These are phyloP conservation scores for Pristionchus arcanus DNA, from an alignment of 2,888 invertebrate species.

Conservation along the genomic window DNA sequence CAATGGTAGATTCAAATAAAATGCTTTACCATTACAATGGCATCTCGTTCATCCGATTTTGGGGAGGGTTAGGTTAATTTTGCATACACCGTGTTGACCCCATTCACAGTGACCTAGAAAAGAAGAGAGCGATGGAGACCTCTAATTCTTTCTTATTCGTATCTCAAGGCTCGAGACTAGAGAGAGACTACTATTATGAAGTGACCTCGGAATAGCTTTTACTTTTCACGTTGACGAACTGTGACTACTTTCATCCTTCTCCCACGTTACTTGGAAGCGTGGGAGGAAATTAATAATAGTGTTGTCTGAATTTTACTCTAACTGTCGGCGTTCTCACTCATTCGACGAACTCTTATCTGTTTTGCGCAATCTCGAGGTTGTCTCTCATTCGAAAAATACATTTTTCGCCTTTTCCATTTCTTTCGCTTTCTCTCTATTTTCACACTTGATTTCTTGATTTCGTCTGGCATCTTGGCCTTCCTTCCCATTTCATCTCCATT, in stretches of 20 bases:
- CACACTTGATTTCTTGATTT: neutral
- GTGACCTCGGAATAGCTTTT: conserved; percentile 36
- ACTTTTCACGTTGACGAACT: neutral
- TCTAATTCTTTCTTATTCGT: conserved; percentile 42
- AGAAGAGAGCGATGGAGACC: conserved; percentile 35
- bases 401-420: neutral
- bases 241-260: neutral
- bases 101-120: conserved; percentile 38
- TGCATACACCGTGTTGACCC: conserved; percentile 5
- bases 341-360: neutral
- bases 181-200: conserved; percentile 28
- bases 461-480: neutral
- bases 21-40: neutral
- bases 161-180: conserved; percentile 27
- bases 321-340: neutral
- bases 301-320: neutral
- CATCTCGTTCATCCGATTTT: neutral
- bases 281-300: neutral
- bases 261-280: too few relatives aligned
- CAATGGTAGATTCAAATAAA: conserved; percentile 37
- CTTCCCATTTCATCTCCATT: neutral
- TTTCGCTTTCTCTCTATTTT: neutral
- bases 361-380: neutral
- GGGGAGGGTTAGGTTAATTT: neutral
- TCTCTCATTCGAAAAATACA: neutral